These are phyloP conservation scores for Aphodius granarius DNA, from an alignment of 2,888 invertebrate genomes.

Conservation along the genomic window DNA sequence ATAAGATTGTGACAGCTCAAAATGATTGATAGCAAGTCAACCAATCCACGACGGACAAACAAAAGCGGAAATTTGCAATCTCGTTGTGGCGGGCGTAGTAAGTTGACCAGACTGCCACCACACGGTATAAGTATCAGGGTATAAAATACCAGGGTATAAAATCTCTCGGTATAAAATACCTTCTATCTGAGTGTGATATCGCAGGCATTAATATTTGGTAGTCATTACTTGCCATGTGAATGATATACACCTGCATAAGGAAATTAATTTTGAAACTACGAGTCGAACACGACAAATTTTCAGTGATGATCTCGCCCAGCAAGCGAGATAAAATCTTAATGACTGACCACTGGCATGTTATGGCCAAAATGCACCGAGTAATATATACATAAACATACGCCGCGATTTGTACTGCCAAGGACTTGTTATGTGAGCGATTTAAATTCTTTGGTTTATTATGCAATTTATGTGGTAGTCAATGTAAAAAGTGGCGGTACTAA, in stretches of 20 bases:
- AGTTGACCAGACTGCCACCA: slow-evolving; percentile 39
- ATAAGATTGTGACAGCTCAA: slow-evolving; percentile 31
- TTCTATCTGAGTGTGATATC: neutral
- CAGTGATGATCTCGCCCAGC: neutral
- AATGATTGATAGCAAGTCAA: slow-evolving; percentile 44
- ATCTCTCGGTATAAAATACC: neutral
- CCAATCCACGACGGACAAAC: slow-evolving; percentile 39
- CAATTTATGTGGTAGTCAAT: too few relatives aligned
- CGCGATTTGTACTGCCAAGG: too few relatives aligned
- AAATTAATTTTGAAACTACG: neutral
- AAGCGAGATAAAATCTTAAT: neutral
- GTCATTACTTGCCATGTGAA: neutral
- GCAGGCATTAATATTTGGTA: neutral
- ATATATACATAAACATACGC: too few relatives aligned
- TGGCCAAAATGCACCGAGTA: too few relatives aligned
- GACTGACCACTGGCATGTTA: neutral
- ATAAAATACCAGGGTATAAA: neutral
- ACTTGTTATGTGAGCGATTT: too few relatives aligned
- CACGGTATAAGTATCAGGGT: neutral
- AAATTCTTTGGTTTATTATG: too few relatives aligned
- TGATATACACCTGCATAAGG: neutral
- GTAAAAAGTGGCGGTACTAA: too few relatives aligned
- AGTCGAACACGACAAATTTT: neutral
- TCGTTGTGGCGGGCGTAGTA: slow-evolving; percentile 44
- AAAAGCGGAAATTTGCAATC: slow-evolving; percentile 45